These are phyloP conservation scores for Chloromyia formosa DNA, from an alignment of 2,888 invertebrate species.

Conservation along the genomic window DNA sequence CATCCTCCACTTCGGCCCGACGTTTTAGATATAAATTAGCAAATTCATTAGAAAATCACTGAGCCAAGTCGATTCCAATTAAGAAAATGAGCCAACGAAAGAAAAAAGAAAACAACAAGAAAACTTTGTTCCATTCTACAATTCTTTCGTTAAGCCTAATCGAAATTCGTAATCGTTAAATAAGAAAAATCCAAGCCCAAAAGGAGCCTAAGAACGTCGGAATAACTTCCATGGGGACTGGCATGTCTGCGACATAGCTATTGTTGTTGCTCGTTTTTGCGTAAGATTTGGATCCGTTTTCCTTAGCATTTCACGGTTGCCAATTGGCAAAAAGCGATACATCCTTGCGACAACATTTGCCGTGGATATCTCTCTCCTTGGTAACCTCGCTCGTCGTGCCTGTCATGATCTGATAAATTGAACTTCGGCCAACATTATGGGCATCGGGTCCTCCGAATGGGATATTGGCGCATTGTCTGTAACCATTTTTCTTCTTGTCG, in stretches of 20 bases:
- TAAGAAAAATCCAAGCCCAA: constrained; percentile 46
- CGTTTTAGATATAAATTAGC: constrained; percentile 49
- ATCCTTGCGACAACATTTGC: neutral
- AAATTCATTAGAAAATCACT: constrained; percentile 52
- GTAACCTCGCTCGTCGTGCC: neutral
- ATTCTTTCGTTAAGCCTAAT: constrained; percentile 47
- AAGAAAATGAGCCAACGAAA: constrained; percentile 44
- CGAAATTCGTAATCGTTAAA: constrained; percentile 51
- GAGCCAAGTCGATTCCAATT: constrained; percentile 52
- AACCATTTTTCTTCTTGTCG: constrained; percentile 39
- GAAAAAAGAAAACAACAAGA: constrained; percentile 20
- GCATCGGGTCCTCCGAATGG: neutral
- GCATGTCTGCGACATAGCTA: constrained; percentile 28
- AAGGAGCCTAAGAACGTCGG: neutral
- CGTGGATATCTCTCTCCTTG: too few species aligned
- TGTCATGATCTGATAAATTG: constrained; percentile 51
- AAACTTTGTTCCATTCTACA: constrained; percentile 28
- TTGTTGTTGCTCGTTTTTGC: constrained; percentile 25
- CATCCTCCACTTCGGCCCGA: neutral
- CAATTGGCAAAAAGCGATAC: neutral
- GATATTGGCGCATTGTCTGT: constrained; percentile 20
- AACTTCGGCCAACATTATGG: constrained; percentile 32
- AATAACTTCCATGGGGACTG: too few species aligned
- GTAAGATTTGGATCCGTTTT: constrained; percentile 20
- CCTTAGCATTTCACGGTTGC: neutral